Conservation (phyloP, 1,140 invertebrate species). For the Ceratosolen fusciceps region DNA sequence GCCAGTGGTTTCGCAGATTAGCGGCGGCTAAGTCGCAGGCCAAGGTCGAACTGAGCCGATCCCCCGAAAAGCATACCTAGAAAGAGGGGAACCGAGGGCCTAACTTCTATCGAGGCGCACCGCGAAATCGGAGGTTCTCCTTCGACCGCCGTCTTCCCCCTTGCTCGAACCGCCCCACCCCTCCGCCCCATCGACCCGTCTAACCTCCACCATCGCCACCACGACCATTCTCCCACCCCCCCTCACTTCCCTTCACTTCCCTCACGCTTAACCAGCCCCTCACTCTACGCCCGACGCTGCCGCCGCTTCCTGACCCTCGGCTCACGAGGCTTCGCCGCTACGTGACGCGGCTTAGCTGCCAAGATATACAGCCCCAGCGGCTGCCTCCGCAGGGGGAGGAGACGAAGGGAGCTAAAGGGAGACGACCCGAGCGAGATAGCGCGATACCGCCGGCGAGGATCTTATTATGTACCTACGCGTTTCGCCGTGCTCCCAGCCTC, state of each 20-base stretch:
- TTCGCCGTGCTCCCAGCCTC: constrained; percentile 8
- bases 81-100: constrained; percentile 25
- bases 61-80: constrained; percentile 26
- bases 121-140: constrained; percentile 18
- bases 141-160: not conserved
- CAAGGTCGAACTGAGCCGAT: constrained; percentile 10
- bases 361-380: constrained; percentile 17
- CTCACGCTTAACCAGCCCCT: not conserved
- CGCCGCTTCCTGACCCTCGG: not conserved
- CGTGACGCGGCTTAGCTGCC: constrained; percentile 32
- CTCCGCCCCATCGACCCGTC: not conserved
- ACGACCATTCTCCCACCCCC: not conserved
- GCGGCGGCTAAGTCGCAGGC: constrained; percentile 28
- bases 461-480: constrained; percentile 37
- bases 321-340: constrained; percentile 15
- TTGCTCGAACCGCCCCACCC: too few species aligned
- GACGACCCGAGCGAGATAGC: not conserved
- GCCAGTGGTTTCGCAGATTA: constrained; percentile 27
- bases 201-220: too few species aligned
- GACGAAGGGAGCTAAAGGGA: not conserved
- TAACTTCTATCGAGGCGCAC: constrained; percentile 14
- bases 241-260: not conserved
- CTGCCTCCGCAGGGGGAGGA: not conserved
- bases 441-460: constrained; percentile 3
- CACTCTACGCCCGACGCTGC: not conserved